Evolutionary conservation across 2,113 vertebrate genomes (phyloP).

Genomic region (Rhabdomys dilectus): DNA sequence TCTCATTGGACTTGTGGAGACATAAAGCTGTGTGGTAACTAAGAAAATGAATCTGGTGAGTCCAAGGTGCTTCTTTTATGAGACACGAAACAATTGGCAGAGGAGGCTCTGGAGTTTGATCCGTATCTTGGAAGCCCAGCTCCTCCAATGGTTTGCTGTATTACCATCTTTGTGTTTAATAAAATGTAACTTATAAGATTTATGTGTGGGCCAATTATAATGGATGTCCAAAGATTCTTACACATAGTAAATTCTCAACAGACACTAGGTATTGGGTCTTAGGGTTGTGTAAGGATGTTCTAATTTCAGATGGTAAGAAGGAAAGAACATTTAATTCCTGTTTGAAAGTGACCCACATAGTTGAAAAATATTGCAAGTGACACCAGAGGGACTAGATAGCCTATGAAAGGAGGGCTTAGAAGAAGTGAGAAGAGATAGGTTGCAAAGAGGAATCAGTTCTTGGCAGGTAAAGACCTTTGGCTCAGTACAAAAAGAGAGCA

Average conservation of each 20-base stretch:
- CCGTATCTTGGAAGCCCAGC: background rate
- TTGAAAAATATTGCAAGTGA: background rate
- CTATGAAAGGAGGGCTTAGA: slow-evolving; percentile 4
- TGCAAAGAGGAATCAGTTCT: background rate
- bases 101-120: background rate
- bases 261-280: background rate
- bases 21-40: background rate
- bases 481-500: background rate
- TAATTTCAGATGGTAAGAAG: background rate
- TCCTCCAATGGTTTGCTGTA: background rate
- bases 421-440: background rate
- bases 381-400: background rate
- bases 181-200: background rate
- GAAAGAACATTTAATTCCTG: background rate
- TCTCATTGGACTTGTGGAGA: background rate
- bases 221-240: background rate
- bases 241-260: background rate
- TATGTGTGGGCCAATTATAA: background rate
- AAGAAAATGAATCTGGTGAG: background rate
- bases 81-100: background rate
- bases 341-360: background rate
- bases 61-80: background rate
- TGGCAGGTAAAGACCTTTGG: slow-evolving; percentile 8
- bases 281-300: background rate
- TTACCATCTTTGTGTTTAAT: background rate